A percentile compares a stretch with the other conserved stretches of the same genome.
phyloP scores from a whole-genome alignment of 2,113 vertebrate species.

The Channa argus region DNA sequence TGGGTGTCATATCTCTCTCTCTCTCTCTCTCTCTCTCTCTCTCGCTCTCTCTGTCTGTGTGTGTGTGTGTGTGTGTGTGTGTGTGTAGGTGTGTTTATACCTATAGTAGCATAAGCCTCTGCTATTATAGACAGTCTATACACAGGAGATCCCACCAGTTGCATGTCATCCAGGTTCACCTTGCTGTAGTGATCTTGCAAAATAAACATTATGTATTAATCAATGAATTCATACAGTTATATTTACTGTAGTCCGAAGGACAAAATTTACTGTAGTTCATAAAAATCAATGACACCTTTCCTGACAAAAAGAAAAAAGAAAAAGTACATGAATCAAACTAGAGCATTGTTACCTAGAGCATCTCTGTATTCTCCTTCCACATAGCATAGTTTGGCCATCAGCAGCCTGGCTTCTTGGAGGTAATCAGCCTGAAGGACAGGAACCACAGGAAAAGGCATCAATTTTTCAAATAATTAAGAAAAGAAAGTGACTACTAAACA shows the following conservation, averaged over 20 bases:
- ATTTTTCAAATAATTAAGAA: no score
- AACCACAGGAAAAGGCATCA: no score
- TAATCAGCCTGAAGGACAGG: constrained; percentile 87
- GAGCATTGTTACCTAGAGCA: constrained; percentile 75
- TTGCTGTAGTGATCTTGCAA: constrained; percentile 86
- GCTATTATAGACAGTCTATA: constrained; percentile 95
- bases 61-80: neutral
- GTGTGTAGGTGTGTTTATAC: constrained; percentile 68
- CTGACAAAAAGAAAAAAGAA: no score
- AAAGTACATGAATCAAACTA: no score
- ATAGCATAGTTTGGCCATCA: constrained; percentile 95
- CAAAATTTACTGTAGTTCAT: no score
- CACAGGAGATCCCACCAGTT: constrained; percentile 87
- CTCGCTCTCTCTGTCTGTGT: no score
- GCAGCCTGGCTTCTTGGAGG: constrained; percentile 91
- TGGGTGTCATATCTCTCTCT: no score
- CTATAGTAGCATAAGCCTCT: constrained; percentile 95
- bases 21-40: no score
- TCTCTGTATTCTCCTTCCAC: constrained; percentile 94
- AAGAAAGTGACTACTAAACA: neutral
- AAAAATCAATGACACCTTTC: no score
- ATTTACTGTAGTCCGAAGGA: no score
- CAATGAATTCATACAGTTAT: neutral
- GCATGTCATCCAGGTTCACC: constrained; percentile 91
- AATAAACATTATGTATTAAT: neutral